A percentile compares a stretch with the other conserved stretches of the same genome.
phyloP scores from a whole-genome alignment of 2,888 invertebrate species.

The Petrolisthes cinctipes region DNA sequence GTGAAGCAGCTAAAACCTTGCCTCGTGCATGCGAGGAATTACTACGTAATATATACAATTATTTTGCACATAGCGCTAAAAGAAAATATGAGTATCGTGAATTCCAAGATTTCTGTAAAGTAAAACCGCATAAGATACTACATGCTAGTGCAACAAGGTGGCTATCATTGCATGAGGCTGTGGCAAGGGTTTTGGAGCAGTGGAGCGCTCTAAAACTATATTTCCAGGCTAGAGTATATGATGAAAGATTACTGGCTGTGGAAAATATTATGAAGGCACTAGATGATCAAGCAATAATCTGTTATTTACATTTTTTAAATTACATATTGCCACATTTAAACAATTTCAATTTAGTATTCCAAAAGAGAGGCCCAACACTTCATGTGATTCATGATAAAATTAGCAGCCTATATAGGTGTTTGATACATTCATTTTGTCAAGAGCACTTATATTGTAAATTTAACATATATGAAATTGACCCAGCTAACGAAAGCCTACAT shows the following conservation, averaged over 20 bases:
- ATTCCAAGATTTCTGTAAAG: slow-evolving; percentile 3
- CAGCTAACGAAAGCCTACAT: background rate
- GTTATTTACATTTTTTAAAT: background rate
- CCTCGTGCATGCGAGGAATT: background rate
- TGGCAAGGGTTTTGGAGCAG: background rate
- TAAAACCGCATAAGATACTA: slow-evolving; percentile 19
- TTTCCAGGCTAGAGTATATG: background rate
- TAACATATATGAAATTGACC: background rate
- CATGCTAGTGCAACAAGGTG: slow-evolving; percentile 6
- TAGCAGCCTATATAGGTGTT: background rate
- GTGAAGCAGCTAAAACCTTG: background rate
- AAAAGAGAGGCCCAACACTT: background rate
- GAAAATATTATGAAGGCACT: background rate
- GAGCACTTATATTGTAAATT: background rate
- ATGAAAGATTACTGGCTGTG: background rate
- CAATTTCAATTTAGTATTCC: background rate
- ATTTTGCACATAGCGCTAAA: slow-evolving; percentile 6
- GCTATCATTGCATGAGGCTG: background rate
- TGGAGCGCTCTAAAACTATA: background rate
- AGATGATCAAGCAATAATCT: background rate
- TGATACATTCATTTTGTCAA: background rate
- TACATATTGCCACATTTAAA: background rate
- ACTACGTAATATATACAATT: background rate
- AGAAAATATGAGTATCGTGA: background rate
- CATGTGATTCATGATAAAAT: background rate